Evolutionary conservation across 2,888 invertebrate genomes (phyloP).

Genomic region (Beris morrisii): DNA sequence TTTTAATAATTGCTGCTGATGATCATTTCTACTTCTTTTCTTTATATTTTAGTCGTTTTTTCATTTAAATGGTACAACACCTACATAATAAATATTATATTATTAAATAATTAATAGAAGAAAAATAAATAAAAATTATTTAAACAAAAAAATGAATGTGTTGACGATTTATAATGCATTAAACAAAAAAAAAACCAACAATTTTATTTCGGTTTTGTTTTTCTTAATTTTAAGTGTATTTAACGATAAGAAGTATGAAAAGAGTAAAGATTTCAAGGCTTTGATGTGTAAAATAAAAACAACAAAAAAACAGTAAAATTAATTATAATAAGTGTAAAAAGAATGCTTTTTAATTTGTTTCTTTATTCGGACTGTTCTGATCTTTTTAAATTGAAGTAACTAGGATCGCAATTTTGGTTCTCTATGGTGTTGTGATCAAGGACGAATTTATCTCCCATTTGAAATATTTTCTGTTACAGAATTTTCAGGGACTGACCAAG

Average conservation of each 20-base stretch:
- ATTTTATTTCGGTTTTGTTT: slow-evolving; percentile 11
- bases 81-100: slow-evolving; percentile 9
- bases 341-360: too few relatives aligned
- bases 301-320: slow-evolving; percentile 10
- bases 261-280: slow-evolving; percentile 25
- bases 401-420: too few relatives aligned
- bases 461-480: too few relatives aligned
- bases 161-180: slow-evolving; percentile 22
- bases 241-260: slow-evolving; percentile 20
- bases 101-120: slow-evolving; percentile 10
- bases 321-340: neutral
- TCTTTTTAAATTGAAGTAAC: too few relatives aligned
- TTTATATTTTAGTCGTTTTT: neutral
- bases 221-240: slow-evolving; percentile 7
- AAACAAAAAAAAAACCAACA: neutral
- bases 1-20: slow-evolving; percentile 1
- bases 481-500: too few relatives aligned
- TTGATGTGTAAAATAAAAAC: slow-evolving; percentile 29
- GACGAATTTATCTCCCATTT: too few relatives aligned
- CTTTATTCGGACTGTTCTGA: too few relatives aligned
- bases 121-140: slow-evolving; percentile 6
- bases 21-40: neutral
- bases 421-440: too few relatives aligned
- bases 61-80: neutral
- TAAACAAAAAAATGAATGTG: slow-evolving; percentile 19